Evolutionary conservation across 2,797 vertebrate species (phyloP), one percentile per base, ranked within the genome.

Genomic region (Acestrorhynchus altus): DNA sequence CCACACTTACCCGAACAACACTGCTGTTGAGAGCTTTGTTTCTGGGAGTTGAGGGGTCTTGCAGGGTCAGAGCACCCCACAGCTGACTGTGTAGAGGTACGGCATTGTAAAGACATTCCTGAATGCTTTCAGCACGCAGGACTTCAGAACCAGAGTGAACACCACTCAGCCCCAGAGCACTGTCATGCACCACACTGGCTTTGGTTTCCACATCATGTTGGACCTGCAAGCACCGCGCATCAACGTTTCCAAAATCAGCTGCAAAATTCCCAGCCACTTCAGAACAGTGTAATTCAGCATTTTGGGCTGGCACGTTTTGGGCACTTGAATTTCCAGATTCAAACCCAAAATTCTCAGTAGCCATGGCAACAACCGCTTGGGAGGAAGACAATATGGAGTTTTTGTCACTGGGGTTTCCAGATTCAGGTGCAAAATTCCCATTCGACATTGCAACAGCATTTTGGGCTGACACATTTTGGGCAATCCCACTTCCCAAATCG

Each of bases 131-230:
- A n/a, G 72, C 56, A 9, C 74, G 78, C 61, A 82, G 59, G 28
- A 69, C n/a, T 69, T 84, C 77, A 26, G 80, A 77, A 35, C 72
- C 71, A 40, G 35, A 66, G 40, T 70, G 42, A 79, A 74, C 79
- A 39, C 70, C 80, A 2, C 85, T 83, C 66, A 83, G 90, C 12
- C 81, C 85, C 0, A 91, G 68, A 24, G 87, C 83, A 1, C 85
- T 82, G 83, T 90, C 87, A 68, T 84, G 86, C n/a, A 35, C 64
- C 13, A 85, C 79, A 4, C 61, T 83, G 44, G 64, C 52, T 4
- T 15, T 8, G 26, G 16, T 70, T 65, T 84, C 82, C n/a, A 13
- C 18, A 0, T 5, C 52, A 61, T 61, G 44, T 65, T 47, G n/a
- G 24, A 51, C 57, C 22, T 5, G 52, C 20, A 11, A 4, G 49